Conservation (phyloP, 1,140 invertebrate genomes). For the Drosophila simulans region DNA sequence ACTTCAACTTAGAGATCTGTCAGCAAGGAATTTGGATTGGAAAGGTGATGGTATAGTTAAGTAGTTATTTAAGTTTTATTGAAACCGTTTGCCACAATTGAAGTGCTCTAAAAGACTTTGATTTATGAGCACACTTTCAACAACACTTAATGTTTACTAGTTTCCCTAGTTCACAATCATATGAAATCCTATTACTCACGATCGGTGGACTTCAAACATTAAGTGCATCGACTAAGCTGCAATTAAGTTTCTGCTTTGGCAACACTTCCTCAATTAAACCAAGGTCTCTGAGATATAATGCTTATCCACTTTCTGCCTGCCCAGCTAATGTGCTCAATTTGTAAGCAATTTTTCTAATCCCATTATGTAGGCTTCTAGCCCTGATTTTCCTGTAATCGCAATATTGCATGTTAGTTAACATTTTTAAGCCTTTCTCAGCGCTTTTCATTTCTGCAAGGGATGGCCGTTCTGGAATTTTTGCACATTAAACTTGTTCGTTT, state of each 20-base stretch:
- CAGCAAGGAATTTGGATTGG: constrained; percentile 11
- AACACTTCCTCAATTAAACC: constrained; percentile 21
- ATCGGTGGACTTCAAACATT: constrained; percentile 9
- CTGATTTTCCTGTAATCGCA: constrained; percentile 16
- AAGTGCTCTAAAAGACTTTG: neutral
- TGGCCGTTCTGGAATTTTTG: constrained; percentile 13
- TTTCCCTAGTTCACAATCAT: too few relatives aligned
- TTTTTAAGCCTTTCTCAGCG: constrained; percentile 25
- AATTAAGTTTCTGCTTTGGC: constrained; percentile 21
- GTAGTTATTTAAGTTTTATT: neutral
- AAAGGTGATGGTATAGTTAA: constrained; percentile 12
- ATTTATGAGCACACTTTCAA: neutral
- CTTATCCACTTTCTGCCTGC: neutral
- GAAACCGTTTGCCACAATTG: too few relatives aligned
- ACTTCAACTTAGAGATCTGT: constrained; percentile 23
- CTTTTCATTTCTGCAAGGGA: constrained; percentile 11
- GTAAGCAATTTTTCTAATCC: constrained; percentile 22
- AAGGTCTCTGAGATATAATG: neutral
- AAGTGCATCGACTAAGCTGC: neutral
- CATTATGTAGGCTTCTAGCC: constrained; percentile 16
- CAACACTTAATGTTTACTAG: neutral
- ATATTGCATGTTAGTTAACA: constrained; percentile 45
- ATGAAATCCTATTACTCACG: neutral
- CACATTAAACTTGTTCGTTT: neutral
- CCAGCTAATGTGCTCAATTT: constrained; percentile 20